Conservation (phyloP, 2,888 invertebrate species). For the Morinoia aosen region DNA sequence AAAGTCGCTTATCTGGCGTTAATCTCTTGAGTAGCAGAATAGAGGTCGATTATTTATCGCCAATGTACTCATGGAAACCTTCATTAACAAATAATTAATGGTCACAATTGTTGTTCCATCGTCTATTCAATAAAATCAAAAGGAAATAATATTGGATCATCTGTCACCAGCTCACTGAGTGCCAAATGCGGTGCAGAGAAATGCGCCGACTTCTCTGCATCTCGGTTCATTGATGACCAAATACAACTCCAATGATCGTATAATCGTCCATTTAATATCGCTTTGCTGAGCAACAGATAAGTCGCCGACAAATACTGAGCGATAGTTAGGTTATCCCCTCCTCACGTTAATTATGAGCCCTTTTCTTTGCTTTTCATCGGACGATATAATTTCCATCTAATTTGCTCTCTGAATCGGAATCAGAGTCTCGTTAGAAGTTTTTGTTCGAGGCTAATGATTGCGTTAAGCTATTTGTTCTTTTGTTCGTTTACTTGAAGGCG, state of each 20-base stretch:
- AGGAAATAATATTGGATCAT: background rate
- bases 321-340: background rate
- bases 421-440: conserved; percentile 13
- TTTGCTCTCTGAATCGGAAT: background rate
- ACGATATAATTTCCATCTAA: background rate
- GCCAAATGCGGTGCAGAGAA: background rate
- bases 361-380: background rate
- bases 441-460: background rate
- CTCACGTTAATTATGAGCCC: background rate
- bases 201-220: background rate
- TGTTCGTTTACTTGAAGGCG: background rate
- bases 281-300: background rate
- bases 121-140: background rate
- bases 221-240: background rate
- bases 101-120: background rate
- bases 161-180: background rate
- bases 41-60: too few species aligned
- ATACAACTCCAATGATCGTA: background rate
- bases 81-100: background rate
- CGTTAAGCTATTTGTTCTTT: background rate
- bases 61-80: background rate
- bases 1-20: too few species aligned
- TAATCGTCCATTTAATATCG: background rate
- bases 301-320: background rate
- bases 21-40: too few species aligned